These are phyloP conservation scores for Neotragus pygmaeus DNA, from an alignment of 2,113 vertebrate genomes.

Conservation along the genomic window DNA sequence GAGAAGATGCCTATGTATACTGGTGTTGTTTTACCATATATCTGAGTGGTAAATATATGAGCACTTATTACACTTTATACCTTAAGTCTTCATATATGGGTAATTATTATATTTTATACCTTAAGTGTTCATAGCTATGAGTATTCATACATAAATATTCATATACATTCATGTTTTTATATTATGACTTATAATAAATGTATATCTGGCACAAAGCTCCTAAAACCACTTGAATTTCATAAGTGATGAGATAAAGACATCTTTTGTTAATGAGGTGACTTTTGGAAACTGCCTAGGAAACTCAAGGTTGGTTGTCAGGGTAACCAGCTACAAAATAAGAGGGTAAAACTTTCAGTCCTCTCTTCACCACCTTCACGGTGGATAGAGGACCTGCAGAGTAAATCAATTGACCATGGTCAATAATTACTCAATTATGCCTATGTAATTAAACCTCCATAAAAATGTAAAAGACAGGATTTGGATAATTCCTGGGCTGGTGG, in stretches of 20 bases:
- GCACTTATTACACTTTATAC: background rate
- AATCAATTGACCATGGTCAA: background rate
- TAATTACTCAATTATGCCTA: background rate
- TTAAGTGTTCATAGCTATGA: background rate
- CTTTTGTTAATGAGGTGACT: background rate
- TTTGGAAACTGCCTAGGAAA: background rate
- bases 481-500: background rate
- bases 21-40: background rate
- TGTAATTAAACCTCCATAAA: background rate
- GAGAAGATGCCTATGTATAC: background rate
- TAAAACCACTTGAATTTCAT: background rate
- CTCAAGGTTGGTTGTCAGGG: background rate
- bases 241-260: background rate
- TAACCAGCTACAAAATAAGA: background rate
- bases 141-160: background rate
- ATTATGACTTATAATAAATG: background rate
- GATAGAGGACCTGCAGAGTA: background rate
- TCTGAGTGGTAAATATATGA: background rate
- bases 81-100: background rate
- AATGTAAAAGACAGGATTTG: background rate
- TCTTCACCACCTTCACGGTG: accelerated
- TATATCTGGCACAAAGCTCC: background rate
- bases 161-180: background rate
- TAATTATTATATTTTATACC: background rate
- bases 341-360: background rate